A percentile compares a stretch with the other conserved stretches of the same genome.
phyloP scores from a whole-genome alignment of 2,113 vertebrate species.

The Aegithalos caudatus region DNA sequence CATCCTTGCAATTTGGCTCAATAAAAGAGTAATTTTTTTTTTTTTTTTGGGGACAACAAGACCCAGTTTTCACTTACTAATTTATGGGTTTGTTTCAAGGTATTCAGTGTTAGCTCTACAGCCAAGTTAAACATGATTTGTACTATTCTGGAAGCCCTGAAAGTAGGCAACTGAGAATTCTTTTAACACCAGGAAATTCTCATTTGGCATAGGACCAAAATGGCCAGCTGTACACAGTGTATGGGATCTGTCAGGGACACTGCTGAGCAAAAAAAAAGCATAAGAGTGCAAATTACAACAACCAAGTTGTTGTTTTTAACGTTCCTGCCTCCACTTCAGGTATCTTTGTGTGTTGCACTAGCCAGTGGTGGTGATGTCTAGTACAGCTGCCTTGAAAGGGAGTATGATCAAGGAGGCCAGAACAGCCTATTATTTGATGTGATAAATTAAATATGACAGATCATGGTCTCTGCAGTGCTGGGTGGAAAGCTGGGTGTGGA shows the following conservation, averaged over 20 bases:
- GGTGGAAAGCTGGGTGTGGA: background rate
- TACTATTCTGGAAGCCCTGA: conserved; percentile 13
- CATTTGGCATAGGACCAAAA: conserved; percentile 52
- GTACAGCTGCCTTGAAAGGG: background rate
- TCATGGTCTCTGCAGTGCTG: background rate
- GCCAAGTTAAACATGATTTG: conserved; percentile 51
- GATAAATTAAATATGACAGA: background rate
- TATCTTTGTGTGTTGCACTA: background rate
- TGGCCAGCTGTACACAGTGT: conserved; percentile 36
- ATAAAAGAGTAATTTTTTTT: conserved; percentile 8
- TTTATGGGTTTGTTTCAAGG: conserved; percentile 12
- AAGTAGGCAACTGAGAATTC: conserved; percentile 50
- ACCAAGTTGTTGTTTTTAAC: background rate
- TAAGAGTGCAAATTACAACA: conserved; percentile 23
- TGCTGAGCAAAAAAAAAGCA: background rate
- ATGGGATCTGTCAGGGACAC: conserved; percentile 43
- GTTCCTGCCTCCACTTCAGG: background rate
- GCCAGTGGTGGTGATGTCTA: background rate
- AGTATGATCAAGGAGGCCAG: background rate
- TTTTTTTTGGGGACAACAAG: background rate
- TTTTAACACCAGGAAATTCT: conserved; percentile 55
- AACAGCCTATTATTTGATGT: background rate
- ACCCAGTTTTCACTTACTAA: background rate
- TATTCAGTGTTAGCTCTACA: conserved; percentile 7
- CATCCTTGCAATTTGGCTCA: background rate